Percentiles rank a stretch among this genome's conserved stretches.
These are phyloP conservation scores for Mystacides longicornis DNA, from an alignment of 2,888 invertebrate genomes.

Conservation along the genomic window DNA sequence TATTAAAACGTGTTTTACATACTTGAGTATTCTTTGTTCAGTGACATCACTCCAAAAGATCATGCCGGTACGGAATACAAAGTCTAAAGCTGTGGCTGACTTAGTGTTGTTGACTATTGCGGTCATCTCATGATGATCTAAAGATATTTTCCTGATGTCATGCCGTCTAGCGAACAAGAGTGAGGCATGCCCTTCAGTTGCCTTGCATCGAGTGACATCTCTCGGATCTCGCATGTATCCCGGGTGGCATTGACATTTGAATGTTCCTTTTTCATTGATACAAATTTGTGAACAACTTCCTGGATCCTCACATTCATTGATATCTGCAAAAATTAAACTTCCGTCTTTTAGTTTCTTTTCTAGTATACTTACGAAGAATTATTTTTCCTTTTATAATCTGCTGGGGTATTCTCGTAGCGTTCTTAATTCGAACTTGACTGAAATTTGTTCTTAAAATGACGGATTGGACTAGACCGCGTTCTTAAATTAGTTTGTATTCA, in stretches of 20 bases:
- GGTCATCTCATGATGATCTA: constrained; percentile 89
- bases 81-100: constrained; percentile 90
- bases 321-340: no score
- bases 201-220: constrained; percentile 79
- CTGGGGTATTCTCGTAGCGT: no score
- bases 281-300: constrained; percentile 95
- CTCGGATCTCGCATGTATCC: constrained; percentile 84
- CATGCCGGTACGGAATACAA: constrained; percentile 86
- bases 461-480: no score
- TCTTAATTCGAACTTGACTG: no score
- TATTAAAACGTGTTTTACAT: no score
- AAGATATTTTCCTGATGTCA: constrained; percentile 85
- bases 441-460: no score
- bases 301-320: constrained; percentile 84
- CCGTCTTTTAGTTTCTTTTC: no score
- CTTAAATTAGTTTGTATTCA: no score
- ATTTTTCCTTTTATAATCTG: no score
- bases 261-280: constrained; percentile 83
- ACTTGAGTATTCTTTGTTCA: constrained; percentile 90
- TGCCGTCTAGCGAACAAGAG: constrained; percentile 81
- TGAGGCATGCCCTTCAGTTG: constrained; percentile 85
- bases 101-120: constrained; percentile 86
- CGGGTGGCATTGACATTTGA: constrained; percentile 83
- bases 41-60: constrained; percentile 96
- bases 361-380: no score